These are phyloP conservation scores for Eulacestoma nigropectus DNA, from an alignment of 2,113 vertebrate species.

Conservation along the genomic window DNA sequence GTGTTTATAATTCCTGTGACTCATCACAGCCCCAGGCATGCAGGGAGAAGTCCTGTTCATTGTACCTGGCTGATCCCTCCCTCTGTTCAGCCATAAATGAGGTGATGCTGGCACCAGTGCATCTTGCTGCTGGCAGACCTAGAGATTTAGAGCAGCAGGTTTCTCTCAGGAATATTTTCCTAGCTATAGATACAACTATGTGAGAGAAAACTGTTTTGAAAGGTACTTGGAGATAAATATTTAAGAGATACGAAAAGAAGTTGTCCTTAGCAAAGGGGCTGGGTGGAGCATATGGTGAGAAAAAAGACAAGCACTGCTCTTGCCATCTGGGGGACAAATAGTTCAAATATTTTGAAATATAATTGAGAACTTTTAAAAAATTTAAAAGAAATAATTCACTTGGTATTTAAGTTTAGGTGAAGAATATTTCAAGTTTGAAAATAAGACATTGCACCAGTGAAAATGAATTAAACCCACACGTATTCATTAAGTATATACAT, in stretches of 20 bases:
- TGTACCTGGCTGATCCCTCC: background rate
- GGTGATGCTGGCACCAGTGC: background rate
- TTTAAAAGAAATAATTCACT: background rate
- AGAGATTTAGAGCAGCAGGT: background rate
- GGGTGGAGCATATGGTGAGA: no score
- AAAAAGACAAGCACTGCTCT: background rate
- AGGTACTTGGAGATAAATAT: background rate
- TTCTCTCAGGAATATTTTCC: background rate
- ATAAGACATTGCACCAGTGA: background rate
- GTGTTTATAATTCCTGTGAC: background rate
- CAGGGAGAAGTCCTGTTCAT: background rate
- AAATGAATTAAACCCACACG: background rate
- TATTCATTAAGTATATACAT: background rate
- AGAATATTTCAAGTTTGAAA: background rate
- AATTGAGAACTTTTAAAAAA: background rate
- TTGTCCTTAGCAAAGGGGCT: background rate
- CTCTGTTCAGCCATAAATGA: background rate
- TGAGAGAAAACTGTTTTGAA: background rate
- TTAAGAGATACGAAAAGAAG: background rate
- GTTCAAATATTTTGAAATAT: background rate
- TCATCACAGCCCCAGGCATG: background rate
- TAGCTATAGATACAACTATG: background rate
- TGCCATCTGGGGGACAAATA: background rate
- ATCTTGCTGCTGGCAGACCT: background rate
- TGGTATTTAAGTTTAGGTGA: background rate